A percentile compares a stretch with the other conserved stretches of the same genome.
Conservation (phyloP, 2,888 invertebrate genomes). For the Drosophila anceps region DNA sequence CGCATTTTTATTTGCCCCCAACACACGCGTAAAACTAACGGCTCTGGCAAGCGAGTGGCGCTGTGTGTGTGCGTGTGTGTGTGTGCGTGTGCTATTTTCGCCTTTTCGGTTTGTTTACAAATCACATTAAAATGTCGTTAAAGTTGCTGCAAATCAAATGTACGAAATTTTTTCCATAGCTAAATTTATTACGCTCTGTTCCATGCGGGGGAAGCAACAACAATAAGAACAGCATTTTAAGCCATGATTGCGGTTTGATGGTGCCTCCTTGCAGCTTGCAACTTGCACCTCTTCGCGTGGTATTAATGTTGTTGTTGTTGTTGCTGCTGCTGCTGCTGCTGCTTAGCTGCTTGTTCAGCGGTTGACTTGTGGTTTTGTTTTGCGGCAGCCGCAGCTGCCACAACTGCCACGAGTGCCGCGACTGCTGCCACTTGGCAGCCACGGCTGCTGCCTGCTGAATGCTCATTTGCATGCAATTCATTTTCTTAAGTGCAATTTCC, state of each 20-base stretch:
- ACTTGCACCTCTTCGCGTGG: constrained; percentile 6
- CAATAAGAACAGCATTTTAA: constrained; percentile 45
- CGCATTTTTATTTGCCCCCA: constrained; percentile 68
- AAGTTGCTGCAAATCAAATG: constrained; percentile 78
- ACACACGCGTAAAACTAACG: constrained; percentile 47
- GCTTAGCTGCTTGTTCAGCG: constrained; percentile 62
- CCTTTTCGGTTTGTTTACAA: constrained; percentile 58
- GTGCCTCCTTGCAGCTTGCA: constrained; percentile 33
- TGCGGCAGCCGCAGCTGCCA: constrained; percentile 34
- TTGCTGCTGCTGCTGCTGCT: constrained; percentile 29
- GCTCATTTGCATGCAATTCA: constrained; percentile 83
- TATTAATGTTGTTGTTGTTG: constrained; percentile 23
- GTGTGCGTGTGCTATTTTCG: constrained; percentile 11
- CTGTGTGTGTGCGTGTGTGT: not conserved
- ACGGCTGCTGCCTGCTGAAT: constrained; percentile 15
- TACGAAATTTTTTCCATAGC: constrained; percentile 67
- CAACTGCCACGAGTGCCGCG: constrained; percentile 21
- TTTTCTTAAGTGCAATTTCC: constrained; percentile 83
- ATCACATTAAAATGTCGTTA: constrained; percentile 82
- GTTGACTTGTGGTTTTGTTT: constrained; percentile 77
- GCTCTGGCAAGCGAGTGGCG: not conserved
- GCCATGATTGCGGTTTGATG: constrained; percentile 53
- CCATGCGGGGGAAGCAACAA: constrained; percentile 19
- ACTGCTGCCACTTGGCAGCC: constrained; percentile 36
- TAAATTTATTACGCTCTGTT: constrained; percentile 65